A percentile compares a stretch with the other conserved stretches of the same genome.
Conservation (phyloP, 2,888 invertebrate genomes). For the Dyspetes luteomarginatus region DNA sequence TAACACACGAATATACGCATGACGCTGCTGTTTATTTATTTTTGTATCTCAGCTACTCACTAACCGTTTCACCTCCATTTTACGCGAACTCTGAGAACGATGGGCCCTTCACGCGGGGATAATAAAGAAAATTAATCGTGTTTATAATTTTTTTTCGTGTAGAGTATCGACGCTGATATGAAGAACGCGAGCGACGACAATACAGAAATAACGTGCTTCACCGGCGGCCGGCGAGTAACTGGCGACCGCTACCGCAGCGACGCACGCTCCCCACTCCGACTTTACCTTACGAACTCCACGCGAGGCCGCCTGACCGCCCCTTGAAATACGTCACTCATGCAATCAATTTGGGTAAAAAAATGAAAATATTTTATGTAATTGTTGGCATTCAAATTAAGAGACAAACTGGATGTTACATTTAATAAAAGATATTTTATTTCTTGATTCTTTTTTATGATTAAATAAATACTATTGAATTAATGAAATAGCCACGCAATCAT, state of each 20-base stretch:
- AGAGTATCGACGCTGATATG: background rate
- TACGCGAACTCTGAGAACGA: background rate
- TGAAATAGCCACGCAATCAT: no score
- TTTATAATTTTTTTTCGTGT: background rate
- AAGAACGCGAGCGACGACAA: background rate
- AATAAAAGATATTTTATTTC: no score
- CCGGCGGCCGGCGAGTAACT: conserved; percentile 79
- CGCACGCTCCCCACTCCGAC: conserved; percentile 62
- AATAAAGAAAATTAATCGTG: background rate
- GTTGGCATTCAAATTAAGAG: no score
- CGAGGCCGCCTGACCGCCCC: conserved; percentile 25
- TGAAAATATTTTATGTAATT: background rate
- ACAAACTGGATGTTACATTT: no score
- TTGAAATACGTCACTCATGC: conserved; percentile 22
- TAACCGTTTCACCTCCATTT: conserved; percentile 21
- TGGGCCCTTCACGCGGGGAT: background rate
- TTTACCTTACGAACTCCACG: background rate
- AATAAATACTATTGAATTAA: no score
- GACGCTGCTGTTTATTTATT: conserved; percentile 49
- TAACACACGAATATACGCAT: conserved; percentile 43
- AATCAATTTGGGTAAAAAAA: conserved; percentile 13
- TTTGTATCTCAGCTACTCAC: conserved; percentile 27
- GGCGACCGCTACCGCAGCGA: conserved; percentile 65
- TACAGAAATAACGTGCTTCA: conserved; percentile 64
- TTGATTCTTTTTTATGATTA: no score